Percentiles rank a stretch among this genome's conserved stretches.
phyloP scores from a whole-genome alignment of 2,888 invertebrate genomes.

The Thecophora atra region DNA sequence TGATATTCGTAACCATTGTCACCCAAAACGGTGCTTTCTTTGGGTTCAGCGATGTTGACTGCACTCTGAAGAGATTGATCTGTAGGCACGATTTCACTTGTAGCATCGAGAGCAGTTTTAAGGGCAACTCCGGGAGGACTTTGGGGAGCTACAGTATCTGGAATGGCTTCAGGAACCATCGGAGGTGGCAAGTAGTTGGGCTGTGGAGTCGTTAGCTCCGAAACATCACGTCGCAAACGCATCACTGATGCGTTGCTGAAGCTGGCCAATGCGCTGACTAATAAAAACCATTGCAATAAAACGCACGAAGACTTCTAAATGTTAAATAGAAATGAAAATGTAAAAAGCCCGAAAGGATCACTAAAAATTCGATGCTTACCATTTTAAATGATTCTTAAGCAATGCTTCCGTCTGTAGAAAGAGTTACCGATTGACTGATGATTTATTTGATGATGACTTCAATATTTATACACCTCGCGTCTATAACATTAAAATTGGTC shows the following conservation, averaged over 20 bases:
- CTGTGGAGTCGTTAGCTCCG: slow-evolving; percentile 44
- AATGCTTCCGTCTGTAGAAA: neutral
- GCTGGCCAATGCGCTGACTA: slow-evolving; percentile 50
- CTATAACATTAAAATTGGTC: neutral
- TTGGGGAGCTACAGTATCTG: neutral
- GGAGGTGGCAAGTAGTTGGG: slow-evolving; percentile 47
- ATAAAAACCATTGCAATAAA: slow-evolving; percentile 49
- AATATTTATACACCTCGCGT: slow-evolving; percentile 17
- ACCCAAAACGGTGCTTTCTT: slow-evolving; percentile 43
- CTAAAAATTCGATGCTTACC: slow-evolving; percentile 7
- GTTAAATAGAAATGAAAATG: slow-evolving; percentile 8
- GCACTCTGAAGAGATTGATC: slow-evolving; percentile 32
- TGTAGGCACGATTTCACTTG: slow-evolving; percentile 25
- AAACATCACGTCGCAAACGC: slow-evolving; percentile 55
- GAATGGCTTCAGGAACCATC: slow-evolving; percentile 3
- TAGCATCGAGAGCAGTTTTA: slow-evolving; percentile 3
- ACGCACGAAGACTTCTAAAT: slow-evolving; percentile 58
- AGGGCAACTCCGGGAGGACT: neutral
- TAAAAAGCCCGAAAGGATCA: neutral
- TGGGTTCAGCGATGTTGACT: slow-evolving; percentile 6
- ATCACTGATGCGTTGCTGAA: slow-evolving; percentile 41
- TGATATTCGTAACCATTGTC: slow-evolving; percentile 54
- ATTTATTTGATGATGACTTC: neutral
- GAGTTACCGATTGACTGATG: slow-evolving; percentile 24
- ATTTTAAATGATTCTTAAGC: slow-evolving; percentile 1